These are phyloP conservation scores for Bellardia bayeri DNA, from an alignment of 2,888 invertebrate genomes.

Conservation along the genomic window DNA sequence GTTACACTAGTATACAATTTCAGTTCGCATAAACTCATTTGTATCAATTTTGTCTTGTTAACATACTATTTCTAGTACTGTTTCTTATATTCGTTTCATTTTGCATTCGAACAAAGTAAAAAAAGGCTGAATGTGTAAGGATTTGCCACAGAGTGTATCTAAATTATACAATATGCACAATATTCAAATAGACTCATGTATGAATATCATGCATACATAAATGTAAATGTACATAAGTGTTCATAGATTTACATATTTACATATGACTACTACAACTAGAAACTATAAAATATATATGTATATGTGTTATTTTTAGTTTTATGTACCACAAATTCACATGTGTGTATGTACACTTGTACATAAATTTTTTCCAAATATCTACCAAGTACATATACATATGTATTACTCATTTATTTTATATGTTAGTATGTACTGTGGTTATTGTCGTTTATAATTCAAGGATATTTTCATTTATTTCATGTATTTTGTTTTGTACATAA, in stretches of 20 bases:
- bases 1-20: background rate
- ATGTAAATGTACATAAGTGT: conserved; percentile 32
- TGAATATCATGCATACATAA: conserved; percentile 30
- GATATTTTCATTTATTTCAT: conserved; percentile 61
- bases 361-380: background rate
- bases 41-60: conserved; percentile 32
- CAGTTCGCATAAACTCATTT: conserved; percentile 21
- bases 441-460: conserved; percentile 64
- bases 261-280: background rate
- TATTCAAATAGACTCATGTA: background rate
- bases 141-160: background rate
- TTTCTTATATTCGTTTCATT: background rate
- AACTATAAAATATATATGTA: conserved; percentile 5
- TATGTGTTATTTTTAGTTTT: conserved; percentile 28
- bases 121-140: conserved; percentile 22
- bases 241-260: conserved; percentile 30
- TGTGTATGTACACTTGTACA: too few relatives aligned
- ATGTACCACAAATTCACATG: background rate
- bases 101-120: conserved; percentile 7
- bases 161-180: conserved; percentile 3
- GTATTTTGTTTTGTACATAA: conserved; percentile 25
- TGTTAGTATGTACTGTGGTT: conserved; percentile 39
- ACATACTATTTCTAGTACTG: background rate
- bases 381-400: background rate
- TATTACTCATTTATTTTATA: conserved; percentile 24